Evolutionary conservation across 2,113 vertebrate species (phyloP).

Genomic region (Cavia porcellus): DNA sequence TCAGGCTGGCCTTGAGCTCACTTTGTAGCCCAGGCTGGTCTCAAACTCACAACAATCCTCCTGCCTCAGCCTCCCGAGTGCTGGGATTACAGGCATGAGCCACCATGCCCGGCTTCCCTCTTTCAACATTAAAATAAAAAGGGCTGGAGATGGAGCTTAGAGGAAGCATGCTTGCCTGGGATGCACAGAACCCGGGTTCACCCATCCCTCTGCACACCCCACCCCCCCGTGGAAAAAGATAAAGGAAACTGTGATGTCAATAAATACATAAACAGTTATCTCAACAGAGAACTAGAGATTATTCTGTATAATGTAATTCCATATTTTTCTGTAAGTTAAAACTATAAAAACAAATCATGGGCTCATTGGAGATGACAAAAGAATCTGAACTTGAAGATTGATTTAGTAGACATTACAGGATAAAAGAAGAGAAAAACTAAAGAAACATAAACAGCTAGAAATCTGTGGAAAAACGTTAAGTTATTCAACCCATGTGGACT

Average conservation of each 20-base stretch:
- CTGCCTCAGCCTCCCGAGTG: no score
- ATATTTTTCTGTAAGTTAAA: not conserved
- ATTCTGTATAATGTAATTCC: not conserved
- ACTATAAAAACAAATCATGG: not conserved
- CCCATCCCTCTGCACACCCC: not conserved
- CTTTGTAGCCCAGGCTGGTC: no score
- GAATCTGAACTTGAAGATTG: not conserved
- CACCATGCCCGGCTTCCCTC: not conserved
- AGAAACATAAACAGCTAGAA: not conserved
- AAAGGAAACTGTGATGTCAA: not conserved
- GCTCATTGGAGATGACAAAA: not conserved
- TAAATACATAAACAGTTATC: not conserved
- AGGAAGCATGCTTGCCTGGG: not conserved
- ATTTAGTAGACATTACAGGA: not conserved
- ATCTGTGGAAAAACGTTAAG: not conserved
- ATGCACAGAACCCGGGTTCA: not conserved
- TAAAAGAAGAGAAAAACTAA: not conserved
- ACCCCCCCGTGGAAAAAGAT: not conserved
- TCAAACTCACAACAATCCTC: no score
- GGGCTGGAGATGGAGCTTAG: not conserved
- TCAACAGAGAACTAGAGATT: not conserved
- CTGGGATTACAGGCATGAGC: no score
- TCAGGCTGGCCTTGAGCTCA: no score
- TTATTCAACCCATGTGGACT: not conserved
- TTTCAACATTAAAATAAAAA: not conserved